Base-by-base conservation (phyloP, 2,888 invertebrate species). In the Danaus chrysippus region DNA sequence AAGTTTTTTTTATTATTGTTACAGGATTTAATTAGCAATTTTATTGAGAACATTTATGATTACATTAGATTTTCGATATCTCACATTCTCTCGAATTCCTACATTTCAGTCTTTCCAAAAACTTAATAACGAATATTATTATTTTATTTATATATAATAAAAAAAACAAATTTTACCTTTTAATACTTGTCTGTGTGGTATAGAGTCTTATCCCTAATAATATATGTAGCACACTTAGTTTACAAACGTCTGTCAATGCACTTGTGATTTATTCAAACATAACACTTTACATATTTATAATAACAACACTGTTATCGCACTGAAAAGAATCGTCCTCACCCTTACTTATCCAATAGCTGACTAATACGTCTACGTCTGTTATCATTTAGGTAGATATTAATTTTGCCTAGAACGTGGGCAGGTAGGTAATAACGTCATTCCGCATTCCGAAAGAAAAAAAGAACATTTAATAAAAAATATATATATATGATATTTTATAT, bases 311-410 rank as follows among this genome's bases (percentile, higher is more conserved):
- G 17, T 10, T 10, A 54, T 57, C 46, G 46, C 59, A 59, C 59
- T 62, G 59, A 59, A 64, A 64, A 56, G 59, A 55, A 58, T 58
- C 59, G 57, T 34, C 17, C 43, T 54, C 41, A 56, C 42, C 42
- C 43, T 57, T 59, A 64, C 58, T 59, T 66, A 59, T 64, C 54
- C 59, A 66, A 66, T 64, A 64, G 52, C 41, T 49, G 42, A 64
- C 57, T 53, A 52, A 56, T 19, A 44, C 54, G 49, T 23, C 43
- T 34, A 15, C 53, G n/a, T 17, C 54, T 63, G 63, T 69, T 68
- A 68, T 69, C 68, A 62, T 58, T 62, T 55, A n/a, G 54, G 55
- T 59, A 64, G 64, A 65, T 64, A 68, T 64, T 63, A 67, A 63
- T 68, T 63, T 66, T 54, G 52, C 59, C 53, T 17, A 53, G 43